Evolutionary conservation across 1,140 invertebrate species (phyloP), one percentile per base, ranked within the genome.

Genomic region (Lepidurus apus): DNA sequence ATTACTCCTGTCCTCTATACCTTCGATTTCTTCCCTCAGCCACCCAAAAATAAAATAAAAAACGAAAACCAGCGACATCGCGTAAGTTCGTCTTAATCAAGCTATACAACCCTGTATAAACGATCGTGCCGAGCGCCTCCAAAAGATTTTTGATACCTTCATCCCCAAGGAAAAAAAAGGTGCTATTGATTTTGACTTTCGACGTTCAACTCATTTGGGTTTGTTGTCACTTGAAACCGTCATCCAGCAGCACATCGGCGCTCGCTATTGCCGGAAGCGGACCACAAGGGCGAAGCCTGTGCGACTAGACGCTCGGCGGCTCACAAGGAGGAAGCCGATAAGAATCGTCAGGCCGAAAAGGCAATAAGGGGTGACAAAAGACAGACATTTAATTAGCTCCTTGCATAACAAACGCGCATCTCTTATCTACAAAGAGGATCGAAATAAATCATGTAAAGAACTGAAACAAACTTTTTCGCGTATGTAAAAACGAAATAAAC

Each of bases 101-200:
- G 53, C 53, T 13, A 65, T 65, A 65, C 53, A 65, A n/a, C 34
- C 53, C 21, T n/a, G 7, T 65, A 65, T 21, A 17, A 65, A 65
- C 21, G 17, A 65, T 65, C 17, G 17, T n/a, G 8, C 17, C 6
- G 13, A 65, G 53, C n/a, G 34, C 3, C 4, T 34, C 34, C 34
- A 34, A 34, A 34, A 34, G 34, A 34, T 34, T 34, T 65, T 65
- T 65, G 53, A 13, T 65, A 17, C 21, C 17, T 9, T n/a, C 17
- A 65, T 65, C 17, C 10, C 10, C 45, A 65, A 65, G 6, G 6
- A 65, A 17, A 21, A 65, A 65, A 17, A 65, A 65, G 53, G 53
- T 65, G 13, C 21, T 65, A 65, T 65, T 65, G 53, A 65, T 65
- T 65, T 65, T 65, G 17, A 65, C 10, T 65, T n/a, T 65, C 53